Conservation (phyloP, 2,888 invertebrate species). For the Leucozona laternaria region DNA sequence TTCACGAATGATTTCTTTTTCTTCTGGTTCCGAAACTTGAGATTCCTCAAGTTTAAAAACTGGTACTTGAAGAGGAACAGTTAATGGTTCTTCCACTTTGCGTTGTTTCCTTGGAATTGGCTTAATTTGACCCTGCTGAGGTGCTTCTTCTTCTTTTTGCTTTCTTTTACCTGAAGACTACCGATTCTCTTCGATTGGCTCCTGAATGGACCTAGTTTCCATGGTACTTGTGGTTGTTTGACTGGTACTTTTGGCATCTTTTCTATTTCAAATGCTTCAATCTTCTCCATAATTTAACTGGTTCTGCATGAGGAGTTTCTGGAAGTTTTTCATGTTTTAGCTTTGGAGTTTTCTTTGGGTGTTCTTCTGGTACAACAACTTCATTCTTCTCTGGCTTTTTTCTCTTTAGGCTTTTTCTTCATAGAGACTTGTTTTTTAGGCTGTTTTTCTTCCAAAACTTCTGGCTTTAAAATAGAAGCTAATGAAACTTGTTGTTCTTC, state of each 20-base stretch:
- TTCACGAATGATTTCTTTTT: conserved; percentile 79
- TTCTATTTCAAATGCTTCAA: conserved; percentile 80
- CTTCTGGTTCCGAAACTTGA: conserved; percentile 79
- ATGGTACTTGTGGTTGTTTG: conserved; percentile 80
- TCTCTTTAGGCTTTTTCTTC: conserved; percentile 71
- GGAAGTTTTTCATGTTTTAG: conserved; percentile 80
- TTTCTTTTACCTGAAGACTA: conserved; percentile 83
- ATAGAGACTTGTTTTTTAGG: conserved; percentile 78
- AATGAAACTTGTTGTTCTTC: conserved; percentile 78
- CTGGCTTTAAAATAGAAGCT: conserved; percentile 43
- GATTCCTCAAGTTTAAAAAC: conserved; percentile 80
- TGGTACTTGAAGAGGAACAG: conserved; percentile 80
- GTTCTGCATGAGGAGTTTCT: conserved; percentile 81
- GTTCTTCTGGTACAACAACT: conserved; percentile 80
- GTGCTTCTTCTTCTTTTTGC: conserved; percentile 83
- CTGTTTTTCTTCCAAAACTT: conserved; percentile 77
- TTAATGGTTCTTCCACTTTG: conserved; percentile 79
- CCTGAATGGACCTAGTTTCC: conserved; percentile 81
- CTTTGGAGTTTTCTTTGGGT: conserved; percentile 79
- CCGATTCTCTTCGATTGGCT: conserved; percentile 81
- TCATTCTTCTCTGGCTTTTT: conserved; percentile 82
- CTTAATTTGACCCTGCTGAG: conserved; percentile 83
- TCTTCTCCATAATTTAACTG: conserved; percentile 80
- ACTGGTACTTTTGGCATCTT: conserved; percentile 80
- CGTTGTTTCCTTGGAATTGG: conserved; percentile 81